These are phyloP conservation scores for Dorcus hopei DNA, from an alignment of 2,888 invertebrate species.

Conservation along the genomic window DNA sequence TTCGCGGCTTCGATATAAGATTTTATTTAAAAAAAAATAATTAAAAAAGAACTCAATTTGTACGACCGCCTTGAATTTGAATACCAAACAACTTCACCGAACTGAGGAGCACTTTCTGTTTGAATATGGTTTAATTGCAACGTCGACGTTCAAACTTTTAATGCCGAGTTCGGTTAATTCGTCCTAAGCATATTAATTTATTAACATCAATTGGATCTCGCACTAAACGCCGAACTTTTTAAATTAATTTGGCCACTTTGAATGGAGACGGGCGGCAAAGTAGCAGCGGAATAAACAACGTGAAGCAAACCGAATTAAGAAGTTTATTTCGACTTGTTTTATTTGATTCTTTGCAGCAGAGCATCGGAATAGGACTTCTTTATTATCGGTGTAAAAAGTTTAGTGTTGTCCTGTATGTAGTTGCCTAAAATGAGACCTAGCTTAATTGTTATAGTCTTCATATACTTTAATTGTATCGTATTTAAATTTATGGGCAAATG, in stretches of 20 bases:
- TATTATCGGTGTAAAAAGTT: constrained; percentile 24
- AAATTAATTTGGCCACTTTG: neutral
- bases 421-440: too few relatives aligned
- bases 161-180: neutral
- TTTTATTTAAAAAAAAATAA: too few relatives aligned
- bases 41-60: too few relatives aligned
- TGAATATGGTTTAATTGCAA: neutral
- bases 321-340: constrained; percentile 23
- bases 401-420: constrained; percentile 13
- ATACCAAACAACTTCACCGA: too few relatives aligned
- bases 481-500: too few relatives aligned
- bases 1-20: too few relatives aligned
- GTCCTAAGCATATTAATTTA: neutral
- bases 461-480: too few relatives aligned
- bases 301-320: constrained; percentile 15
- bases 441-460: too few relatives aligned
- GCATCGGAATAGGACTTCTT: constrained; percentile 17
- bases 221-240: neutral
- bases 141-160: neutral
- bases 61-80: too few relatives aligned
- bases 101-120: neutral
- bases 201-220: neutral
- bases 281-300: neutral
- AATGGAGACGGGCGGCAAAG: neutral
- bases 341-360: constrained; percentile 17